phyloP scores from a whole-genome alignment of 2,888 invertebrate genomes.

The Nysson spinosus region DNA sequence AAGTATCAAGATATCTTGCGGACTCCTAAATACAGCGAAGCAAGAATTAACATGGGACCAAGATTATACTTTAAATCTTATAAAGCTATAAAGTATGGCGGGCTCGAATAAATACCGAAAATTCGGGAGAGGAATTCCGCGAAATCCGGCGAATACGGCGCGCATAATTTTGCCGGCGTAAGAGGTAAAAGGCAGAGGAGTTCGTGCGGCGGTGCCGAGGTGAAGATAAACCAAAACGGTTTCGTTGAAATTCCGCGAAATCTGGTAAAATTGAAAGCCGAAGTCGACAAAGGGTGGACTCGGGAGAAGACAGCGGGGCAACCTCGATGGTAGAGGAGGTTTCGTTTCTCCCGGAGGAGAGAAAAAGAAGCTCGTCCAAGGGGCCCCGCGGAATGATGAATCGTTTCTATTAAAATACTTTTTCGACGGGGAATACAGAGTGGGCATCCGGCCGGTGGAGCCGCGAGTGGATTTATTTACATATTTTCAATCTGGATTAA shows the following conservation, averaged over 20 bases:
- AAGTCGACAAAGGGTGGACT: conserved; percentile 37
- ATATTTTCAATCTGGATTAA: conserved; percentile 78
- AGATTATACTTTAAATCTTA: conserved; percentile 14
- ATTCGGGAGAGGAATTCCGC: conserved; percentile 45
- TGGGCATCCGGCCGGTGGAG: conserved; percentile 68
- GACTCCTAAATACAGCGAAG: no score
- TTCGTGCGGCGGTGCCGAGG: background rate
- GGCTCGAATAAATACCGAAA: conserved; percentile 10
- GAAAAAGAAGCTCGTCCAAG: conserved; percentile 56
- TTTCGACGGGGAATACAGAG: conserved; percentile 76
- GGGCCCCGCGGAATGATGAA: conserved; percentile 60
- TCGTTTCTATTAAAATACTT: conserved; percentile 75
- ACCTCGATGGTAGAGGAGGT: conserved; percentile 36
- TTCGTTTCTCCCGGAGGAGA: conserved; percentile 45
- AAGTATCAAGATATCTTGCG: no score
- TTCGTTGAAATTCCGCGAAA: conserved; percentile 63
- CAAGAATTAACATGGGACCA: background rate
- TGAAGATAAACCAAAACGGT: conserved; percentile 56
- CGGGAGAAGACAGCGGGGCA: no score
- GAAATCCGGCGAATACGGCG: conserved; percentile 49
- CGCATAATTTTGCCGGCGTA: conserved; percentile 53
- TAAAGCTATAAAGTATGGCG: background rate
- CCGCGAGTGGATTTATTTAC: conserved; percentile 76
- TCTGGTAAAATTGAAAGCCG: conserved; percentile 62
- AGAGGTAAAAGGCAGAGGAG: conserved; percentile 13